Evolutionary conservation across 2,888 invertebrate species (phyloP).

Genomic region (Chrysolina oricalcia): DNA sequence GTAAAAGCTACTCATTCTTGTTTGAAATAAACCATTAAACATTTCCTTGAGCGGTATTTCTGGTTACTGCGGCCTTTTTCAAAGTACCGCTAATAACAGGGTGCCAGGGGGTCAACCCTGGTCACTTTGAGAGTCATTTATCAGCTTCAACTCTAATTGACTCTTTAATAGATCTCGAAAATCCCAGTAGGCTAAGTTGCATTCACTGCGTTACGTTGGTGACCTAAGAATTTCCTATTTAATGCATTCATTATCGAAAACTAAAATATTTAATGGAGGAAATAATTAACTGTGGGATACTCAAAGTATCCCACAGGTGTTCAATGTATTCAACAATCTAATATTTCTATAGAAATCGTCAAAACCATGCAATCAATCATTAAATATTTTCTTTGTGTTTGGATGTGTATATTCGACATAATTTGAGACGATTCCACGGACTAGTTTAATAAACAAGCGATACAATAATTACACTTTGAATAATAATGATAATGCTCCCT

Average conservation of each 20-base stretch:
- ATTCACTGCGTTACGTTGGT: slow-evolving; percentile 17
- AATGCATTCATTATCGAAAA: slow-evolving; percentile 5
- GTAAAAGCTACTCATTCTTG: not conserved
- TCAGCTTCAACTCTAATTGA: slow-evolving; percentile 61
- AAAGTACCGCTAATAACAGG: slow-evolving; percentile 69
- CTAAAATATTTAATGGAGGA: slow-evolving; percentile 5
- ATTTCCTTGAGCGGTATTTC: slow-evolving; percentile 47
- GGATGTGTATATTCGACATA: not conserved
- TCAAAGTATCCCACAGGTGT: not conserved
- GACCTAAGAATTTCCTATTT: slow-evolving; percentile 7
- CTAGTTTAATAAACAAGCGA: no score
- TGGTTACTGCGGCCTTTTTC: slow-evolving; percentile 50
- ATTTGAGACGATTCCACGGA: no score
- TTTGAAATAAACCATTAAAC: slow-evolving; percentile 42
- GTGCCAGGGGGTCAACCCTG: slow-evolving; percentile 65
- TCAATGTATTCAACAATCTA: not conserved
- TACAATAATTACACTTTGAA: no score
- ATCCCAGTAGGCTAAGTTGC: slow-evolving; percentile 34
- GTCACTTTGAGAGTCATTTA: slow-evolving; percentile 66
- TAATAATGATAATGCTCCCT: no score
- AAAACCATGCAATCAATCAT: no score
- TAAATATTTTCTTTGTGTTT: not conserved
- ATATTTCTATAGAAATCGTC: not conserved
- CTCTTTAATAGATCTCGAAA: slow-evolving; percentile 56
- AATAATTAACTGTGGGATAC: slow-evolving; percentile 1